phyloP scores from a whole-genome alignment of 2,113 vertebrate genomes.

The Malaclemys terrapin region DNA sequence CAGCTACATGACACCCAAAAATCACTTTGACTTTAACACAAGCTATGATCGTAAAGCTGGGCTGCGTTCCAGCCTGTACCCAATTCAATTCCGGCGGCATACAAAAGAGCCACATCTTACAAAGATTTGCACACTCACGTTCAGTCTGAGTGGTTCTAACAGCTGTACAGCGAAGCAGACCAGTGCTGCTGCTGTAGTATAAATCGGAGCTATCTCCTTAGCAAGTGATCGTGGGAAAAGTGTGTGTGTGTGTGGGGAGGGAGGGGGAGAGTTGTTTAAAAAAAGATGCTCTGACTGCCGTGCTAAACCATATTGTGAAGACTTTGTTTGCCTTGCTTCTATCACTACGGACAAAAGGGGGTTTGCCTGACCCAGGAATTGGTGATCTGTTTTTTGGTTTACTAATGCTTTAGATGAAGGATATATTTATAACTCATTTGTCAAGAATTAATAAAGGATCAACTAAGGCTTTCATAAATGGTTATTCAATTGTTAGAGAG shows the following conservation, averaged over 20 bases:
- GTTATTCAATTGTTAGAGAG: neutral
- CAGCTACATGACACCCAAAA: neutral
- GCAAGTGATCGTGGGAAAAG: fast-evolving
- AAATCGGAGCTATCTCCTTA: neutral
- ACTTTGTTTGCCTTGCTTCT: neutral
- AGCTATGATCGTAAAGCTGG: neutral
- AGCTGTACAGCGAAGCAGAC: neutral
- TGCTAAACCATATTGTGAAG: fast-evolving
- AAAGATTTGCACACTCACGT: fast-evolving
- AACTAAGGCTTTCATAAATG: neutral
- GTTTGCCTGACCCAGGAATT: fast-evolving
- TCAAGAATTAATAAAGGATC: neutral
- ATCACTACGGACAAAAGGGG: neutral
- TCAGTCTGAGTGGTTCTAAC: fast-evolving
- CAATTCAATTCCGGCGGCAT: neutral
- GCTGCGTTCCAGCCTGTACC: neutral
- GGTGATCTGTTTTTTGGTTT: neutral
- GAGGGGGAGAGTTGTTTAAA: neutral
- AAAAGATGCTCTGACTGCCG: neutral
- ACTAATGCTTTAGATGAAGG: neutral
- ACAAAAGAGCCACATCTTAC: neutral
- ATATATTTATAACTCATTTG: neutral
- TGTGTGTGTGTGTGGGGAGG: too few species aligned
- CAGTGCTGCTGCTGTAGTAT: neutral
- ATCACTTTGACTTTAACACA: neutral